Evolutionary conservation across 2,888 invertebrate species (phyloP).

Genomic region (Drosophila seclusa): DNA sequence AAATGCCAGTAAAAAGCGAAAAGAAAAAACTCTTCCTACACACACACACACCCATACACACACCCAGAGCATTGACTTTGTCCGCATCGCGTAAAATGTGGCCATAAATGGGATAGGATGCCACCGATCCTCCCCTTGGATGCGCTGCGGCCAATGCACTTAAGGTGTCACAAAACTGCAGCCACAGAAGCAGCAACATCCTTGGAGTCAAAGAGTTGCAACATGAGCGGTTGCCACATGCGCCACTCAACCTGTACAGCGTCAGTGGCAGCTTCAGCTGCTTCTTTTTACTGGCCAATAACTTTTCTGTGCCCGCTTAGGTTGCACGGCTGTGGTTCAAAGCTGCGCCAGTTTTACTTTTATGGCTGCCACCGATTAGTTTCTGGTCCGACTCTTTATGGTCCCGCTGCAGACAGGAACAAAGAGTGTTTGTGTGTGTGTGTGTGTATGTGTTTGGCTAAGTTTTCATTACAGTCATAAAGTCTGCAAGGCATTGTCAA

Average conservation of each 20-base stretch:
- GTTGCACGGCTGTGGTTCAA: constrained; percentile 22
- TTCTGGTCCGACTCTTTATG: constrained; percentile 60
- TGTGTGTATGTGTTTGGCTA: background rate
- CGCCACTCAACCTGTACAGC: constrained; percentile 44
- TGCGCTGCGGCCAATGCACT: constrained; percentile 63
- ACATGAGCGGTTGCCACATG: constrained; percentile 58
- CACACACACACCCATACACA: background rate
- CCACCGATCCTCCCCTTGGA: background rate
- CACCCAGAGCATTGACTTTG: constrained; percentile 27
- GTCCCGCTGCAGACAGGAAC: constrained; percentile 26
- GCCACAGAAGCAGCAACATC: constrained; percentile 32
- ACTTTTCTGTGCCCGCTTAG: constrained; percentile 34
- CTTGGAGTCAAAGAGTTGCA: constrained; percentile 19
- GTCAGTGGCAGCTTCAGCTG: constrained; percentile 8
- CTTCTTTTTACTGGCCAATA: constrained; percentile 47
- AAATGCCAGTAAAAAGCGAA: constrained; percentile 39
- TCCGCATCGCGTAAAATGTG: constrained; percentile 55
- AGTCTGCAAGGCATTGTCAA: constrained; percentile 21
- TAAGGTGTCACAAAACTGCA: constrained; percentile 69
- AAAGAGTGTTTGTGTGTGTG: background rate
- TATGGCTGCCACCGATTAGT: constrained; percentile 74
- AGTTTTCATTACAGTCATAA: constrained; percentile 34
- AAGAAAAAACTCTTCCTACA: background rate
- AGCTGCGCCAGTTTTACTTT: constrained; percentile 49
- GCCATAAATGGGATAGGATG: constrained; percentile 59